Conservation (phyloP, 2,113 vertebrate species). For the Parus major region DNA sequence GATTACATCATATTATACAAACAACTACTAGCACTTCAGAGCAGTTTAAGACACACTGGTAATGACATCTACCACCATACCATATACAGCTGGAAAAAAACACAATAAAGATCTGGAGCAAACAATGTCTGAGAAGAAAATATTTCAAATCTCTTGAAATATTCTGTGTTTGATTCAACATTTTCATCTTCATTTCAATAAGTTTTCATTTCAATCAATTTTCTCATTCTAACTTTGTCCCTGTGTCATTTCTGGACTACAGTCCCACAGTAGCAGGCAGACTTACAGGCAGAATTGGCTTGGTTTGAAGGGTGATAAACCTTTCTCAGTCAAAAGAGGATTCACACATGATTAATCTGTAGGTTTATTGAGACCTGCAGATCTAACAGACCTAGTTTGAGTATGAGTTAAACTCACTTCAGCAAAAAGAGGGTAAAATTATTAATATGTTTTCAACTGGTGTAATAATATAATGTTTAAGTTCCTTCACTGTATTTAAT, state of each 20-base stretch:
- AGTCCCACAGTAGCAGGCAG: fast-evolving
- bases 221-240: neutral
- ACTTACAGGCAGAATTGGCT: neutral
- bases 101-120: fast-evolving
- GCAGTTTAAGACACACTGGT: neutral
- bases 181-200: neutral
- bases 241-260: neutral
- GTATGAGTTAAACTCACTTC: neutral
- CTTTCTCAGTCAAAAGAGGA: neutral
- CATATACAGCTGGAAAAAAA: neutral
- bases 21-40: neutral
- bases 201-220: neutral
- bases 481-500: neutral
- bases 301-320: neutral
- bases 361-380: neutral
- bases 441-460: neutral
- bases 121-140: neutral
- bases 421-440: neutral
- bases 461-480: neutral
- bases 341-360: neutral
- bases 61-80: neutral
- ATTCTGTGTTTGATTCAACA: neutral
- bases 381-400: neutral
- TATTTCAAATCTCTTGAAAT: neutral
- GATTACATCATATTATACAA: neutral